Percentiles rank a stretch among this genome's conserved stretches.
Conservation (phyloP, 1,140 invertebrate species). For the Pseudobourletiella spinata region DNA sequence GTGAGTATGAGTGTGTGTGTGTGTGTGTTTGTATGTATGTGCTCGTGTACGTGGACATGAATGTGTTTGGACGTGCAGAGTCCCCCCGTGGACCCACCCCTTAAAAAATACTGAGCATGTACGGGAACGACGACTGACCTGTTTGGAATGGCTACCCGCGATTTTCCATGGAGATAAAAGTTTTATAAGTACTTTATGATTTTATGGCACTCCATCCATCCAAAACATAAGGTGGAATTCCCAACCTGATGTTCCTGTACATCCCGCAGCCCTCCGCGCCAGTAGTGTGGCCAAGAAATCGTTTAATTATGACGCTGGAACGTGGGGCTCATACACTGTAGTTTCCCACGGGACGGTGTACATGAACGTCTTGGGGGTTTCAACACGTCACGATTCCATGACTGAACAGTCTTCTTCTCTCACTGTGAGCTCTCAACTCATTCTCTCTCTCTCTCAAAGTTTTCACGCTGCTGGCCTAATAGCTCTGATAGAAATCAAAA, state of each 20-base stretch:
- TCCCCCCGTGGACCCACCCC: no score
- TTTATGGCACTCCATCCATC: neutral
- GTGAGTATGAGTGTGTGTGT: neutral
- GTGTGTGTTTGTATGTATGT: neutral
- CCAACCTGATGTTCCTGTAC: neutral
- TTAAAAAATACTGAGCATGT: neutral
- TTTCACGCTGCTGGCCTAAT: neutral
- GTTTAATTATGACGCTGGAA: neutral
- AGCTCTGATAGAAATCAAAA: no score
- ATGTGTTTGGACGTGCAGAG: no score
- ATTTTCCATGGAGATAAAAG: conserved; percentile 3
- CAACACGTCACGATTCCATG: neutral
- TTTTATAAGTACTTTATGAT: conserved; percentile 3
- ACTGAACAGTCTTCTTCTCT: neutral
- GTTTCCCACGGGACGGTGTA: neutral
- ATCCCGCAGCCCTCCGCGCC: neutral
- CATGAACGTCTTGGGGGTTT: neutral
- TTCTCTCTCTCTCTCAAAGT: neutral
- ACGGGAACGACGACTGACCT: neutral
- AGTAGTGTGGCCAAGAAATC: neutral
- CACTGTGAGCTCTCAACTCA: no score
- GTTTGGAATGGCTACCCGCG: neutral
- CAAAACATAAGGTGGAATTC: neutral
- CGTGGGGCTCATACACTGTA: neutral
- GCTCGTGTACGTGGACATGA: no score